Evolutionary conservation across 2,113 vertebrate genomes (phyloP).

Genomic region (Azemiops feae): DNA sequence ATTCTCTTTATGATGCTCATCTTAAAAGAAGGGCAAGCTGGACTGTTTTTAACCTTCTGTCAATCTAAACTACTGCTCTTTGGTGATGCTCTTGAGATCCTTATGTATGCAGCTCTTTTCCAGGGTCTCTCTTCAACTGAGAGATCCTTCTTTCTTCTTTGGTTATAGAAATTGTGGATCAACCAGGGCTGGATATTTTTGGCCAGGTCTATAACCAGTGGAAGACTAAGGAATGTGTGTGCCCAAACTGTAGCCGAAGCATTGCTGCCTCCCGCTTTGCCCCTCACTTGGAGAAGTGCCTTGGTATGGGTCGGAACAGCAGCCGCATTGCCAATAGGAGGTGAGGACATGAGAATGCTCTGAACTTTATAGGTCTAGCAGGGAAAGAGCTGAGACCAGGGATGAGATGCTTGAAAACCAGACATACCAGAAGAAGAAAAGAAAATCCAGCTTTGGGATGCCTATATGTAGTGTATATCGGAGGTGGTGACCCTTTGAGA

Average conservation of each 20-base stretch:
- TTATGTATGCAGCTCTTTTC: background rate
- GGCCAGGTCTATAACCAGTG: conserved; percentile 98
- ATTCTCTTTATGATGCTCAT: background rate
- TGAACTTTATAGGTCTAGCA: background rate
- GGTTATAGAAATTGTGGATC: conserved; percentile 90
- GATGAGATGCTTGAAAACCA: background rate
- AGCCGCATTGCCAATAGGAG: conserved; percentile 95
- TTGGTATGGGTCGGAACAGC: conserved; percentile 98
- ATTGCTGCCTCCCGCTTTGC: conserved; percentile 96
- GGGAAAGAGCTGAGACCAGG: background rate
- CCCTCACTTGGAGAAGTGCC: conserved; percentile 94
- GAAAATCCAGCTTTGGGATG: background rate
- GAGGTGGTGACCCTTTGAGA: too few relatives aligned
- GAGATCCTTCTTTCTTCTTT: background rate
- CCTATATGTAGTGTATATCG: too few relatives aligned
- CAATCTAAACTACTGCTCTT: background rate
- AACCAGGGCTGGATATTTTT: conserved; percentile 95
- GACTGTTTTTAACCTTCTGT: background rate
- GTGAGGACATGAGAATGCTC: conserved; percentile 55
- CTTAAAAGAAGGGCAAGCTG: background rate
- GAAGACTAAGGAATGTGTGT: conserved; percentile 98
- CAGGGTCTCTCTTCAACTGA: background rate
- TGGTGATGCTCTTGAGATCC: background rate
- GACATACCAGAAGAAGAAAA: background rate
- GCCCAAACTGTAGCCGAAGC: conserved; percentile 93